phyloP scores from a whole-genome alignment of 1,140 invertebrate species.

The Diabrotica undecimpunctata region DNA sequence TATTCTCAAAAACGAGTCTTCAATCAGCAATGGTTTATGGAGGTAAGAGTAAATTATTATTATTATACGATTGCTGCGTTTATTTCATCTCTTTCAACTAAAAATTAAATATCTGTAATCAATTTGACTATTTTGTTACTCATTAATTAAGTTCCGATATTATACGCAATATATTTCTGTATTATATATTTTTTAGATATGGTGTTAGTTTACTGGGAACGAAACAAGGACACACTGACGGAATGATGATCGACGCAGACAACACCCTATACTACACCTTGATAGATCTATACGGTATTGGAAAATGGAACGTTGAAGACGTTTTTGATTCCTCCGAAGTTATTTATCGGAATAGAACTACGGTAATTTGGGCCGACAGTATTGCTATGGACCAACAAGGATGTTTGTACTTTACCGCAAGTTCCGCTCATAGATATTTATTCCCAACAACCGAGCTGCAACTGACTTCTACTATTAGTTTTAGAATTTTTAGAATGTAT shows the following conservation, averaged over 20 bases:
- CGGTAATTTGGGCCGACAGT: conserved; percentile 64
- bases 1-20: conserved; percentile 44
- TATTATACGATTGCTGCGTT: neutral
- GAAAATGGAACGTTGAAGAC: conserved; percentile 60
- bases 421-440: conserved; percentile 48
- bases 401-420: conserved; percentile 62
- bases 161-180: neutral
- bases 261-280: conserved; percentile 65
- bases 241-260: conserved; percentile 59
- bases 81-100: no score
- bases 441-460: conserved; percentile 13
- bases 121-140: no score
- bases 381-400: conserved; percentile 65
- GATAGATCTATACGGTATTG: conserved; percentile 61
- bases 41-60: neutral
- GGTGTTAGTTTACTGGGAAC: conserved; percentile 55
- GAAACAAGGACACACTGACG: conserved; percentile 63
- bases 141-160: no score
- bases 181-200: conserved; percentile 27
- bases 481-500: conserved; percentile 40
- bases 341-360: conserved; percentile 59
- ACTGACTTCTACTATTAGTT: conserved; percentile 38
- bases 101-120: no score
- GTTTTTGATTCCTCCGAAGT: conserved; percentile 50
- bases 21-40: conserved; percentile 37